A percentile compares a stretch with the other conserved stretches of the same genome.
phyloP scores from a whole-genome alignment of 2,797 vertebrate genomes.

The Iguana delicatissima region DNA sequence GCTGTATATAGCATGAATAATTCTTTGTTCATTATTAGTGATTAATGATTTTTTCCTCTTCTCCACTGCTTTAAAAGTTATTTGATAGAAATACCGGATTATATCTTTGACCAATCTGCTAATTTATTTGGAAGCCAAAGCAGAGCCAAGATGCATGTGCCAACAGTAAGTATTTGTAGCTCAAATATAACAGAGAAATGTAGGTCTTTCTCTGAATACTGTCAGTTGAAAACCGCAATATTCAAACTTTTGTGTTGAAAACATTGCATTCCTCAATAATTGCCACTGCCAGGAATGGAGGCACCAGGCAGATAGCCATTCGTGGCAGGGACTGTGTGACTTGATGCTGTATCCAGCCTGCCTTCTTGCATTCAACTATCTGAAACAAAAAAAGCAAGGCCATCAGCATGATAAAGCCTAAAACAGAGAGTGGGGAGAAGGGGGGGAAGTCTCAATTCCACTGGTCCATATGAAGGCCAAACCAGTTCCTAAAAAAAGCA shows the following conservation, averaged over 20 bases:
- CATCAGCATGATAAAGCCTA: too few species aligned
- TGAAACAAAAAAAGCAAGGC: too few species aligned
- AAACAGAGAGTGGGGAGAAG: too few species aligned
- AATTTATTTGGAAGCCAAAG: background rate
- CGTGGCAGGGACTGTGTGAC: too few species aligned
- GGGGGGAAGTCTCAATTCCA: too few species aligned
- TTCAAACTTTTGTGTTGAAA: background rate
- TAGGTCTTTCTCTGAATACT: background rate
- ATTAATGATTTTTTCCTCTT: background rate
- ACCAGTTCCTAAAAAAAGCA: too few species aligned
- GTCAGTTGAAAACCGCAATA: background rate
- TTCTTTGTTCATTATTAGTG: constrained; percentile 11
- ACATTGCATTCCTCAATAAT: background rate
- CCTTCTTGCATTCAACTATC: too few species aligned
- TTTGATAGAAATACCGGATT: constrained; percentile 8
- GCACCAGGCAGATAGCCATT: too few species aligned
- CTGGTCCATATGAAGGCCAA: too few species aligned
- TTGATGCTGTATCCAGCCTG: too few species aligned
- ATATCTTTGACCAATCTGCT: background rate
- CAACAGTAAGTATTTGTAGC: background rate
- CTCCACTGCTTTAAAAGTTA: background rate
- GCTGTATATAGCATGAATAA: background rate
- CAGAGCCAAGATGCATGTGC: background rate
- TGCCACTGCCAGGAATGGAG: background rate
- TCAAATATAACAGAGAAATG: background rate